Base-by-base conservation (phyloP, 2,113 vertebrate genomes). In the Pogonocichla stellata region DNA sequence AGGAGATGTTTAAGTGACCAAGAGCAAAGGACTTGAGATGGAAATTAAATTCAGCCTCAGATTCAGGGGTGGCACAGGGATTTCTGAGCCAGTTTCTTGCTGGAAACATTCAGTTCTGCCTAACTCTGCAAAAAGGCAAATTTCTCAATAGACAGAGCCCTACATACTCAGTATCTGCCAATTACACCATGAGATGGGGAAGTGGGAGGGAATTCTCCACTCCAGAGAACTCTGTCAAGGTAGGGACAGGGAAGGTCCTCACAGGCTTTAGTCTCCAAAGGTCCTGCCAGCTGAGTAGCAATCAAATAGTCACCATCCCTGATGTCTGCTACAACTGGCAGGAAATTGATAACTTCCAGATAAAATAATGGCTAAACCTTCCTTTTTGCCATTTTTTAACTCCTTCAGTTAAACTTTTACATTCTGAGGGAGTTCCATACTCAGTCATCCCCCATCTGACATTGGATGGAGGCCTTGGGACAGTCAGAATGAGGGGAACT, bases 391-490 rank as follows among this genome's bases (percentile, higher is more conserved):
- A 51, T 51, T 28, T 51, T 51, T 28, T 9, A 26, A 28, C 25
- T 26, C 50, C 50, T 26, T 5, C 10, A 4, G 29, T 61, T 58
- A 54, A 90, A 47, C 3, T 15, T 77, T 22, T 38, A 29, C 12
- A 16, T 2, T 57, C 72, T 19, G 34, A 84, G 47, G 9, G 33
- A 74, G 1, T 38, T 36, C 34, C 14, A 5, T 15, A 34, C 29
- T 74, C 29, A 58, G 24, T 12, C 2, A 1, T n/a, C 5, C 7
- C 38, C 15, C 17, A 5, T 14, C 48, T 77, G 60, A 67, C 25
- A 10, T 7, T 38, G 2, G 2, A 20, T 23, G 26, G 64, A 57
- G 54, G 42, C 42, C 9, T 40, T 0, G 0, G 58, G 42, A 50
- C n/a, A 58, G 28, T 11, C 56, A 22, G 15, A 91, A 26, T 0